Conservation (phyloP, 2,113 vertebrate genomes). For the Hemiprocne comata region DNA sequence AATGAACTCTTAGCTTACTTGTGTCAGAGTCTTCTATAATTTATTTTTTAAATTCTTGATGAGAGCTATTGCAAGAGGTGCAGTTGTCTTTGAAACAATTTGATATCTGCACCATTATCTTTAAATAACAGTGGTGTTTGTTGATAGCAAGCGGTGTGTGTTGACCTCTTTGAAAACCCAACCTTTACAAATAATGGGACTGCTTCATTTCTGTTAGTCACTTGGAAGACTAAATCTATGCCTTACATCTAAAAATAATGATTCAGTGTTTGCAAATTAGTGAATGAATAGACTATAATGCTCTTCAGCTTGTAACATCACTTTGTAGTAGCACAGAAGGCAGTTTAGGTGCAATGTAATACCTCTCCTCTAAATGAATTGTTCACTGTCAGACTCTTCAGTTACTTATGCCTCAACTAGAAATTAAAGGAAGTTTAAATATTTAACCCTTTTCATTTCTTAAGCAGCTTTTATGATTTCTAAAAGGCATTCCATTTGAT, state of each 20-base stretch:
- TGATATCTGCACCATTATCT: not conserved
- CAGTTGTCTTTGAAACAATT: not conserved
- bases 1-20: not conserved
- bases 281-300: not conserved
- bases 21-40: not conserved
- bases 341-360: not conserved
- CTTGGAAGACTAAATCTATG: not conserved
- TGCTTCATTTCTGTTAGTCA: not conserved
- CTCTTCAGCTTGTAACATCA: not conserved
- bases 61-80: not conserved
- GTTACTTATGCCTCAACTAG: not conserved
- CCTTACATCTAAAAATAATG: not conserved
- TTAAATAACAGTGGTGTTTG: not conserved
- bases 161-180: not conserved
- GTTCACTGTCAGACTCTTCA: not conserved
- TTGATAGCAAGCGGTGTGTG: not conserved
- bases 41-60: conserved; percentile 4
- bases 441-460: not conserved
- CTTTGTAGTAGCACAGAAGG: not conserved
- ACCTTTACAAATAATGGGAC: not conserved
- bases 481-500: conserved; percentile 47
- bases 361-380: not conserved
- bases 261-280: not conserved
- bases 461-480: conserved; percentile 14
- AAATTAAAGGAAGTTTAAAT: conserved; percentile 23